Evolutionary conservation across 2,888 invertebrate species (phyloP).

Genomic region (Tinea trinotella): DNA sequence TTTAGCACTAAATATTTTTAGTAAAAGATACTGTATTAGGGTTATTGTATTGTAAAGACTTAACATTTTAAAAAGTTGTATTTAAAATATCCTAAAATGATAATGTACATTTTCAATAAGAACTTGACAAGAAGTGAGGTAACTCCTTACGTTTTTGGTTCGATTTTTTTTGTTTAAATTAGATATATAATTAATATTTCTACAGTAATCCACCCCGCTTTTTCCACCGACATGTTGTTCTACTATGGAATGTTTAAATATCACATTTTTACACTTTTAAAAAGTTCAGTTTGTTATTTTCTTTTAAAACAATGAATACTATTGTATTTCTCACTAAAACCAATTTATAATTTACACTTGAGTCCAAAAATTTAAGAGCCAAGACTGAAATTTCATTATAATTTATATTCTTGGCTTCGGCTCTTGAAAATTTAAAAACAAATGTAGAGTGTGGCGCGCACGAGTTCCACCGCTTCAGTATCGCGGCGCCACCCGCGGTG

Average conservation of each 20-base stretch:
- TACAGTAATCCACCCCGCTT: constrained; percentile 1
- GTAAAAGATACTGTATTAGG: neutral
- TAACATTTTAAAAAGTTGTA: neutral
- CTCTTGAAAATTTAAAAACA: neutral
- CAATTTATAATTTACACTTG: constrained; percentile 3
- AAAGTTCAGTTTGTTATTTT: constrained; percentile 33
- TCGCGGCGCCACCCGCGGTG: constrained; percentile 62
- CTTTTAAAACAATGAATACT: constrained; percentile 28
- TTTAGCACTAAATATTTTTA: too few relatives aligned
- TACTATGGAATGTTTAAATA: constrained; percentile 3
- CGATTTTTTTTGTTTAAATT: constrained; percentile 43
- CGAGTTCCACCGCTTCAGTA: constrained; percentile 41
- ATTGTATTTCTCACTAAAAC: neutral
- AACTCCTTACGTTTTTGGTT: constrained; percentile 46
- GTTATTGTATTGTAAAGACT: neutral
- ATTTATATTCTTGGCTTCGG: neutral
- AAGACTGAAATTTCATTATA: neutral
- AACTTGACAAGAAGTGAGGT: constrained; percentile 40
- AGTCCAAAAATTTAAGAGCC: constrained; percentile 1
- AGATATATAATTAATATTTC: constrained; percentile 19
- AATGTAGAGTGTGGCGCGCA: constrained; percentile 25
- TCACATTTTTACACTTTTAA: constrained; percentile 15
- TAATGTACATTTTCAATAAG: constrained; percentile 1
- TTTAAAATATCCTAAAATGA: neutral
- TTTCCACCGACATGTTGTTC: constrained; percentile 13